Conservation (phyloP, 2,888 invertebrate genomes). For the Ectobius pallidus region DNA sequence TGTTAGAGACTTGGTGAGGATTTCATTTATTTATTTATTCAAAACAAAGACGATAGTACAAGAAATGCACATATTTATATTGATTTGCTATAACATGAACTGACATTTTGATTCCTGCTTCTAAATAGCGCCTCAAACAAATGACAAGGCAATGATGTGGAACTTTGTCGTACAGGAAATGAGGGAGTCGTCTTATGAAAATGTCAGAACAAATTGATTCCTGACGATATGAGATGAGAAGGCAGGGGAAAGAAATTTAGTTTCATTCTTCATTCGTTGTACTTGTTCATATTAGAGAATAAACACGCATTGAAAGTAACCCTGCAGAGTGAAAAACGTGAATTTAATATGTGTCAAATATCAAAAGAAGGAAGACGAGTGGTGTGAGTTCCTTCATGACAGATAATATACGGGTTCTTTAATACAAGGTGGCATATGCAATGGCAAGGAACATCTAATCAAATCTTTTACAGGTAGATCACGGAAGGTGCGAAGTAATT, state of each 20-base stretch:
- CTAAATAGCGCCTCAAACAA: too few species aligned
- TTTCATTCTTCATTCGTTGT: not conserved
- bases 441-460: too few species aligned
- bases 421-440: not conserved
- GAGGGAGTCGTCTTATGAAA: conserved; percentile 41
- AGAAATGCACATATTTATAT: too few species aligned
- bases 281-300: not conserved
- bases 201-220: conserved; percentile 44
- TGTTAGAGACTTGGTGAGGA: too few species aligned
- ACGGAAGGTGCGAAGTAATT: too few species aligned
- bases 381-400: not conserved
- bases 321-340: not conserved
- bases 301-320: not conserved
- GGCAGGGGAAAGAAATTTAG: not conserved
- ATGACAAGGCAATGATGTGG: conserved; percentile 41
- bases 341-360: conserved; percentile 29
- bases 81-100: too few species aligned
- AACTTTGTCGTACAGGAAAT: conserved; percentile 36
- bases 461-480: too few species aligned
- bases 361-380: not conserved
- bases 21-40: too few species aligned
- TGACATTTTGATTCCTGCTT: too few species aligned
- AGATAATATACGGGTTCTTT: not conserved
- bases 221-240: conserved; percentile 38
- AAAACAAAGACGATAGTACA: too few species aligned